Percentiles rank a stretch among this genome's conserved stretches.
Evolutionary conservation across 2,888 invertebrate species (phyloP).

Genomic region (Drosophila seclusa): DNA sequence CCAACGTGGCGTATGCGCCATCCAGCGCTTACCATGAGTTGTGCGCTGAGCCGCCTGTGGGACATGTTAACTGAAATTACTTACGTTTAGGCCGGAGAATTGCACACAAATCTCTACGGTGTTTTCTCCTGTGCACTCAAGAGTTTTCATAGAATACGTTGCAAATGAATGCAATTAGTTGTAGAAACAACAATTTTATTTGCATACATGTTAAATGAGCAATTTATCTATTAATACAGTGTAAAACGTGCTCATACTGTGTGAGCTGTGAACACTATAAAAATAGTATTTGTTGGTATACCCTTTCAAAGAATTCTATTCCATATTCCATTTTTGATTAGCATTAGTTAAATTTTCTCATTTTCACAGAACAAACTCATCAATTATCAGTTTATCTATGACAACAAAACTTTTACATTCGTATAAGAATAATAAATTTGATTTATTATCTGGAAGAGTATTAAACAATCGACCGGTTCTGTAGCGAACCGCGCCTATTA

Average conservation of each 20-base stretch:
- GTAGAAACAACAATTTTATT: slow-evolving; percentile 2
- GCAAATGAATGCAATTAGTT: slow-evolving; percentile 13
- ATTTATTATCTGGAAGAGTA: neutral
- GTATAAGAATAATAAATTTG: neutral
- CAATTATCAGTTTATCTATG: neutral
- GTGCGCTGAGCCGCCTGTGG: slow-evolving; percentile 25
- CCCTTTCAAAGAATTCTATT: neutral
- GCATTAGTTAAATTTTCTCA: neutral
- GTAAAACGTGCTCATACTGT: slow-evolving; percentile 40
- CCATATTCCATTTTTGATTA: neutral
- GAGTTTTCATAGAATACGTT: slow-evolving; percentile 16
- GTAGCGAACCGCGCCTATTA: neutral
- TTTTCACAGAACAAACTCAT: neutral
- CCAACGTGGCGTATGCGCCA: slow-evolving; percentile 60
- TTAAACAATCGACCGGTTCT: neutral
- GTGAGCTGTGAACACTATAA: neutral
- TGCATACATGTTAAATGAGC: slow-evolving; percentile 13
- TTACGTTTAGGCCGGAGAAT: slow-evolving; percentile 5
- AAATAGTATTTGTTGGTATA: neutral
- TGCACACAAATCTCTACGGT: slow-evolving; percentile 5
- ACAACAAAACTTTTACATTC: neutral
- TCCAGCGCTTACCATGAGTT: slow-evolving; percentile 35
- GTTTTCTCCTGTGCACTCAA: neutral
- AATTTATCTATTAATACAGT: slow-evolving; percentile 3
- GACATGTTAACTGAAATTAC: slow-evolving; percentile 39